Percentiles rank a stretch among this genome's conserved stretches.
These are phyloP conservation scores for Tangara arthus DNA, from an alignment of 2,797 vertebrate species.

Conservation along the genomic window DNA sequence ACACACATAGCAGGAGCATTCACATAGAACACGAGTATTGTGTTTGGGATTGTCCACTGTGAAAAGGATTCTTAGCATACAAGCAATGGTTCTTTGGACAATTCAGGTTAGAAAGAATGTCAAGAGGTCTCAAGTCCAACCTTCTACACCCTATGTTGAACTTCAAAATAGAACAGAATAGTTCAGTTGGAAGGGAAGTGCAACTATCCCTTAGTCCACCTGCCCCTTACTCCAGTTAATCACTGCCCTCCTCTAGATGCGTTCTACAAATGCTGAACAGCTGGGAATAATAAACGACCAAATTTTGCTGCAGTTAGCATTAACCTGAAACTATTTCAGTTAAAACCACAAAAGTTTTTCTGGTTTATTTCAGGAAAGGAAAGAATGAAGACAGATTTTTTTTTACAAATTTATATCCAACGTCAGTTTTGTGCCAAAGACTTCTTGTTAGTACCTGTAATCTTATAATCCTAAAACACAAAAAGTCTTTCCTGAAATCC, in stretches of 20 bases:
- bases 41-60: not conserved
- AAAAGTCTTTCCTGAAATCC: not conserved
- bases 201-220: not conserved
- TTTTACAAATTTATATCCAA: not conserved
- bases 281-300: not conserved
- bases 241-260: not conserved
- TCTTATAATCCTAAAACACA: not conserved
- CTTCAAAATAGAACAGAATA: not conserved
- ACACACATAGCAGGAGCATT: not conserved
- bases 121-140: not conserved
- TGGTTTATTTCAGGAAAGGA: not conserved
- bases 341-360: not conserved
- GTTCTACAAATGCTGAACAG: not conserved
- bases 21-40: not conserved
- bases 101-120: not conserved
- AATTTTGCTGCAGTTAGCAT: not conserved
- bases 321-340: not conserved
- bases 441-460: not conserved
- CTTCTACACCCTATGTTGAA: not conserved
- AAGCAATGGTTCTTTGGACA: not conserved
- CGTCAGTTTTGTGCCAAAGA: not conserved
- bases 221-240: not conserved
- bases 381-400: not conserved
- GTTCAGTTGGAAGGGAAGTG: not conserved
- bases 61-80: not conserved